These are phyloP conservation scores for Tenebrosternarchus preto DNA, from an alignment of 2,113 vertebrate species.

Conservation along the genomic window DNA sequence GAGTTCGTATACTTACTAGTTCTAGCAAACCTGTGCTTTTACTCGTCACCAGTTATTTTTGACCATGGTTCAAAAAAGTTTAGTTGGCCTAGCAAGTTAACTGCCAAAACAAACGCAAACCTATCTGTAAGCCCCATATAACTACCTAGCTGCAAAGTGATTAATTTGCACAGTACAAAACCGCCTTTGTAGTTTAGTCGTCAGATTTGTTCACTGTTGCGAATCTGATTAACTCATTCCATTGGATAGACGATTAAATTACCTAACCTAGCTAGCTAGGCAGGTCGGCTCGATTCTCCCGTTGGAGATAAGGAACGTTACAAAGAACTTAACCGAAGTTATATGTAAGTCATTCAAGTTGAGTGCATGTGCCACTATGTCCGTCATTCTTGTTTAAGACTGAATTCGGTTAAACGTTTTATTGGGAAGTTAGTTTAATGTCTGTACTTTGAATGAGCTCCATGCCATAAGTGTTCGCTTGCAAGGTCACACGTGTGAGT, in stretches of 20 bases:
- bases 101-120: no score
- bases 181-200: neutral
- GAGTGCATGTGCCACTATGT: no score
- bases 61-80: neutral
- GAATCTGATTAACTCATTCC: neutral
- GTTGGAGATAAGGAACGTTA: no score
- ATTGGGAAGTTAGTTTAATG: neutral
- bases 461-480: neutral
- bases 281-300: neutral
- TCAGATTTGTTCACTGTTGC: neutral
- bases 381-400: neutral
- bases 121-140: no score
- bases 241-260: neutral
- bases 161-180: no score
- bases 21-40: neutral
- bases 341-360: neutral
- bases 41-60: neutral
- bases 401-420: neutral
- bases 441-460: neutral
- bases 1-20: neutral
- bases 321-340: neutral
- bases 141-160: no score
- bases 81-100: neutral
- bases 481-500: slow-evolving; percentile 22
- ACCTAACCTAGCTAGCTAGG: no score